Evolutionary conservation across 2,113 vertebrate species (phyloP).

Genomic region (Hymenochirus boettgeri): DNA sequence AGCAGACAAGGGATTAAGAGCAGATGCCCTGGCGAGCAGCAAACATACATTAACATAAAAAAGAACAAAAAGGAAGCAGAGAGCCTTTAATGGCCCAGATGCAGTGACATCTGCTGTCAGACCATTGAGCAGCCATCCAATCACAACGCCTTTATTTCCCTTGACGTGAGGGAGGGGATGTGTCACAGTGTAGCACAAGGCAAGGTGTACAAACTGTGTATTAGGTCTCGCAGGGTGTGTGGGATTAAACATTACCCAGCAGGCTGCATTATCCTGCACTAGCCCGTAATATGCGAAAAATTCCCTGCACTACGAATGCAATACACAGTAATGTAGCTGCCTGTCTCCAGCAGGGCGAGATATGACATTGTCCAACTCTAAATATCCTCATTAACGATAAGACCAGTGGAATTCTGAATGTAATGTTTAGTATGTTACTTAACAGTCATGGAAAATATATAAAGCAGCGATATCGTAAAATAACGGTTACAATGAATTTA

Average conservation of each 20-base stretch:
- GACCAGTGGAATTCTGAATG: no score
- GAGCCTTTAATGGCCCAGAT: slow-evolving; percentile 23
- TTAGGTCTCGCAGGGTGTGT: not conserved
- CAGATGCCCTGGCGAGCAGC: slow-evolving; percentile 15
- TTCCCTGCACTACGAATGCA: no score
- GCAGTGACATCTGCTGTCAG: slow-evolving; percentile 39
- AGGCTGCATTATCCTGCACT: not conserved
- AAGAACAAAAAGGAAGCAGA: no score
- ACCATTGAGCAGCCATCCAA: slow-evolving; percentile 25
- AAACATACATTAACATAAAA: slow-evolving; percentile 26
- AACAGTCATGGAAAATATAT: no score
- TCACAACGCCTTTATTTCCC: not conserved
- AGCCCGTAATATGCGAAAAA: no score
- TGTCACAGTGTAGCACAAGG: not conserved
- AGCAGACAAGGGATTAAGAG: not conserved
- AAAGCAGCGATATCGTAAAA: no score
- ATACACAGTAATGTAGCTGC: no score
- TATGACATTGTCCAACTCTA: no score
- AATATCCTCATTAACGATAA: no score
- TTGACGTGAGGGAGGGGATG: not conserved
- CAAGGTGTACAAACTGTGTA: not conserved
- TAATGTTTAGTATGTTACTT: no score
- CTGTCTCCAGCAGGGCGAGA: no score
- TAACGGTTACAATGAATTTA: no score
- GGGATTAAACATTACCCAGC: not conserved